A percentile compares a stretch with the other conserved stretches of the same genome.
These are phyloP conservation scores for Periparus ater DNA, from an alignment of 2,797 vertebrate species.

Conservation along the genomic window DNA sequence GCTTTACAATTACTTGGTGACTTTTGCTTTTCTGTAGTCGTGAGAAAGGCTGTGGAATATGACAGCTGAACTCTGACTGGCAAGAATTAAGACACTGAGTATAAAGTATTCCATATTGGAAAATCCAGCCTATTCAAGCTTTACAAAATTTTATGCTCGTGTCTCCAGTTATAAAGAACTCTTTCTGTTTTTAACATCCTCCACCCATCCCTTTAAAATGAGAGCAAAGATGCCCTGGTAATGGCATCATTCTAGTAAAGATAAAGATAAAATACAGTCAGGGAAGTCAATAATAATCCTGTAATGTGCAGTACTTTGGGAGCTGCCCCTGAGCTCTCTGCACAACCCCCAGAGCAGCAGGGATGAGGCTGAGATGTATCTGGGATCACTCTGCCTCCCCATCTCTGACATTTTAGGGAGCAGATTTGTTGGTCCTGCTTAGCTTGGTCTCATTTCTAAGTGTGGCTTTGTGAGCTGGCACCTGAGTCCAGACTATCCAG, in stretches of 20 bases:
- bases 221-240: background rate
- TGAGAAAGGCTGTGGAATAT: background rate
- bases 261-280: background rate
- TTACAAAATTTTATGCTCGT: background rate
- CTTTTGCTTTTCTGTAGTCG: background rate
- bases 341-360: background rate
- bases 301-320: rapidly evolving
- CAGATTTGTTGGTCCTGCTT: background rate
- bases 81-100: background rate
- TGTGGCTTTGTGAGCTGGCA: background rate
- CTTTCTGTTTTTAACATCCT: background rate
- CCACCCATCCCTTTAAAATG: background rate
- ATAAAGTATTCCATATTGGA: background rate
- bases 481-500: background rate
- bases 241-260: background rate
- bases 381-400: background rate
- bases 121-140: background rate
- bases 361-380: background rate
- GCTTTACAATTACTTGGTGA: background rate
- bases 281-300: background rate
- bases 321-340: background rate
- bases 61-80: background rate
- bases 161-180: background rate
- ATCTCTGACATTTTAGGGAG: background rate
- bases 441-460: background rate